Percentiles rank a stretch among this genome's conserved stretches.
Evolutionary conservation across 2,888 invertebrate species (phyloP).

Genomic region (Caprella mutica): DNA sequence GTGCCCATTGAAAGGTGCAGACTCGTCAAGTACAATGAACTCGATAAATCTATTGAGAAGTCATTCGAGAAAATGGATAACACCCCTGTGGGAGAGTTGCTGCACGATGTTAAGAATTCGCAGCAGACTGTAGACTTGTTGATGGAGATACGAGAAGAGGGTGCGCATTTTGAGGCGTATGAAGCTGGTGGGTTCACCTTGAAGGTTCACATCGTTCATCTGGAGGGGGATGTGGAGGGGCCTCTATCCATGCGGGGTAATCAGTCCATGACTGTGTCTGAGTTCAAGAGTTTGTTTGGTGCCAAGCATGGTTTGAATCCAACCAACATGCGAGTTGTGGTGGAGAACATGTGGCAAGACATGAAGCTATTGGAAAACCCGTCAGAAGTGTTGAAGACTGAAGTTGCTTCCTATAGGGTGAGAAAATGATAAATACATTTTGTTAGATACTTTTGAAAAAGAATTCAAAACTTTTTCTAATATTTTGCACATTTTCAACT

Average conservation of each 20-base stretch:
- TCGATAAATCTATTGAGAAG: constrained; percentile 52
- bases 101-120: constrained; percentile 43
- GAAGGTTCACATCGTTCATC: neutral
- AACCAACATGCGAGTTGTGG: constrained; percentile 43
- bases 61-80: constrained; percentile 54
- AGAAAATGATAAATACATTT: too few relatives aligned
- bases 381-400: constrained; percentile 39
- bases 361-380: constrained; percentile 37
- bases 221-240: constrained; percentile 47
- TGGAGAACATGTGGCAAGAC: constrained; percentile 43
- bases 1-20: constrained; percentile 56
- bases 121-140: constrained; percentile 51
- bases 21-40: constrained; percentile 56
- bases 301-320: constrained; percentile 44
- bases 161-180: constrained; percentile 52
- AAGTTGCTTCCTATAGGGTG: constrained; percentile 43
- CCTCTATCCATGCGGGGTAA: constrained; percentile 52
- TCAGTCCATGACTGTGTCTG: constrained; percentile 47
- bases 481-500: too few relatives aligned
- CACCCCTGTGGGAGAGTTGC: constrained; percentile 43
- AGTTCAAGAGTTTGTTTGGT: constrained; percentile 49
- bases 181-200: constrained; percentile 48
- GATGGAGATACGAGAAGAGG: constrained; percentile 53
- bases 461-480: too few relatives aligned
- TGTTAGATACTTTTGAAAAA: too few relatives aligned